Conservation (phyloP, 92 coral and sea anemone genomes). For the Parazoanthus atlanticus region DNA sequence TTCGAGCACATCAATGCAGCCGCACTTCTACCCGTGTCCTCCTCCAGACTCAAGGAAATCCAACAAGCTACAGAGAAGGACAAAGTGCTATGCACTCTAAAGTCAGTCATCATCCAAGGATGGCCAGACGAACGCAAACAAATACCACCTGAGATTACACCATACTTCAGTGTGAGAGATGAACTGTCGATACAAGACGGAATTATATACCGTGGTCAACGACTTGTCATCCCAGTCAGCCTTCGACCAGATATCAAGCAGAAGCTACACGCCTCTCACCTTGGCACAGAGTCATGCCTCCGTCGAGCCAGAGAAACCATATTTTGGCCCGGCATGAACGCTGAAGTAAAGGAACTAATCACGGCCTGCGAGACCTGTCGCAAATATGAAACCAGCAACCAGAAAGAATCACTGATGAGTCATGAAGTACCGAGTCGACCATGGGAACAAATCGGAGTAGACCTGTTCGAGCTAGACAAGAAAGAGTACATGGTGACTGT, state of each 20-base stretch:
- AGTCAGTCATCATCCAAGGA: slow-evolving; percentile 29
- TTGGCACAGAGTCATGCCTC: slow-evolving; percentile 20
- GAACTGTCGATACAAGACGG: slow-evolving; percentile 45
- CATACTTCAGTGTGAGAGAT: slow-evolving; percentile 43
- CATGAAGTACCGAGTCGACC: too few species aligned
- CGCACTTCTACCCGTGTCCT: slow-evolving; percentile 13
- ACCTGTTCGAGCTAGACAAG: too few species aligned
- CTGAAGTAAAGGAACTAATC: too few species aligned
- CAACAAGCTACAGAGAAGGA: slow-evolving; percentile 39
- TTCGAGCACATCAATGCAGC: slow-evolving; percentile 9
- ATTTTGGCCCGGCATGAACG: too few species aligned
- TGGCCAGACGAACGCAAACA: slow-evolving; percentile 40
- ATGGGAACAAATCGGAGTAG: too few species aligned
- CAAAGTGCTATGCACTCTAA: slow-evolving; percentile 21
- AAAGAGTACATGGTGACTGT: too few species aligned
- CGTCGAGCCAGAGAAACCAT: too few species aligned
- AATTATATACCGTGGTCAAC: slow-evolving; percentile 42
- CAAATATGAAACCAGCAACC: too few species aligned
- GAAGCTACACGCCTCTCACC: slow-evolving; percentile 48
- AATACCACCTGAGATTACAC: slow-evolving; percentile 36
- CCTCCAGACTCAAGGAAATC: slow-evolving; percentile 19
- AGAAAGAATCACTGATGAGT: too few species aligned
- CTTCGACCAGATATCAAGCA: slow-evolving; percentile 39
- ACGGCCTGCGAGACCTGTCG: neutral
- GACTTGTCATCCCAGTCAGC: slow-evolving; percentile 43